These are phyloP conservation scores for Corvus moneduloides DNA, from an alignment of 2,113 vertebrate genomes.

Conservation along the genomic window DNA sequence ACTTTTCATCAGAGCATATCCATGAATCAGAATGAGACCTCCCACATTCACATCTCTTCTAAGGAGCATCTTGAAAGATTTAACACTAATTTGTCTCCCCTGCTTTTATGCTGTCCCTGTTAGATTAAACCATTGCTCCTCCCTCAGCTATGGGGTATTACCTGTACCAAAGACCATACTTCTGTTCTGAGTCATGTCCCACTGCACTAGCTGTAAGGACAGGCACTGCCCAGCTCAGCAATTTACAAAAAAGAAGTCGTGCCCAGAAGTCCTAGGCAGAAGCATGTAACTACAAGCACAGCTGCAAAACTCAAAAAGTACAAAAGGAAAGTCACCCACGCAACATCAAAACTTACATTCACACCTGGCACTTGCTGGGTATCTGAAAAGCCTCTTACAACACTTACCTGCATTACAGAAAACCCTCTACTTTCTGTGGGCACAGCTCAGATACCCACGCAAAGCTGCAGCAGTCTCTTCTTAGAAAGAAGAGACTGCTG, in stretches of 20 bases:
- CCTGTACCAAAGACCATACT: background rate
- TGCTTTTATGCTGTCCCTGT: background rate
- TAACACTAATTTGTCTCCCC: background rate
- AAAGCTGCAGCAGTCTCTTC: background rate
- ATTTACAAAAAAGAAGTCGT: background rate
- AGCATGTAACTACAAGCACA: background rate
- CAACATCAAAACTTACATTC: background rate
- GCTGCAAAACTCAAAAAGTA: background rate
- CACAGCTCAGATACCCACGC: background rate
- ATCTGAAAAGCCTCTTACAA: background rate
- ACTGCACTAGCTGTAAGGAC: background rate
- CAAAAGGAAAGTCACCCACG: background rate
- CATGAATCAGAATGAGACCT: background rate
- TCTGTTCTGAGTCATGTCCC: background rate
- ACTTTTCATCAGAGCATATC: background rate
- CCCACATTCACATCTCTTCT: background rate
- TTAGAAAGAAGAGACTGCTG: background rate
- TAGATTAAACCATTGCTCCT: background rate
- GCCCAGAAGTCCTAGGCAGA: background rate
- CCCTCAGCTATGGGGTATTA: background rate
- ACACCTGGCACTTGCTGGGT: background rate
- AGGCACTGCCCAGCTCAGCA: background rate
- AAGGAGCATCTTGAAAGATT: background rate
- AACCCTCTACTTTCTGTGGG: background rate
- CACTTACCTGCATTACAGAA: background rate